Base-by-base conservation (phyloP, 64 coral and sea anemone genomes). In the Acropora tenuis region DNA sequence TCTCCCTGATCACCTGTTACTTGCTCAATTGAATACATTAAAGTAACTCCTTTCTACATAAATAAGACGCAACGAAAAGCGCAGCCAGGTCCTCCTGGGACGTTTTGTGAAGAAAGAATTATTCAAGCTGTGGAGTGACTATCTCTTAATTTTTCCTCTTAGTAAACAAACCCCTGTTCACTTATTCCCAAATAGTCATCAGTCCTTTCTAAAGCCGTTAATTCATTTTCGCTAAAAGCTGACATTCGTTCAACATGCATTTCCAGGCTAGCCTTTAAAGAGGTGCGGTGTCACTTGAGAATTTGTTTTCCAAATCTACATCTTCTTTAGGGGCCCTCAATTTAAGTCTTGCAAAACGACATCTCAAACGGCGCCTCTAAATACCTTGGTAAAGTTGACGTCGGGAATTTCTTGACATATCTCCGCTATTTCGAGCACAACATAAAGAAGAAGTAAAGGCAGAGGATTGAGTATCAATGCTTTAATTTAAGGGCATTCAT, bases 351-450 rank as follows among this genome's bases (percentile, higher is more conserved):
- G 53, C 59, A 44, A 55, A 84, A 67, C 18, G 13, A 15, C 66
- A 15, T 5, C 57, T 71, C 5, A 67, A 84, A 5, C 43, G 66
- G 16, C 57, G 67, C n/a, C 3, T 3, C 8, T 68, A 16, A 10
- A 90, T 90, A 7, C 50, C 71, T n/a, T 72, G 8, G 57, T 90
- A 90, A 1, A 90, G 77, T 11, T 90, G 58, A 41, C 77, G 72
- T 15, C 50, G 11, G 15, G 77, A 47, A 55, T 43, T 47, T 8
- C 30, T 30, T 30, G 88, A 77, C 4, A 90, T 47, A 42, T 90
- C 43, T 18, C 77, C 77, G 72, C 20, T 73, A 19, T 81, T 48
- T 90, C 88, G 81, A 65, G 81, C 41, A 90, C 88, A 49, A 80
- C 88, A 68, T 63, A 90, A 6, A 90, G 41, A 43, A 90, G 53